A percentile compares a stretch with the other conserved stretches of the same genome.
Evolutionary conservation across 2,888 invertebrate genomes (phyloP).

Genomic region (Anoncus sp.): DNA sequence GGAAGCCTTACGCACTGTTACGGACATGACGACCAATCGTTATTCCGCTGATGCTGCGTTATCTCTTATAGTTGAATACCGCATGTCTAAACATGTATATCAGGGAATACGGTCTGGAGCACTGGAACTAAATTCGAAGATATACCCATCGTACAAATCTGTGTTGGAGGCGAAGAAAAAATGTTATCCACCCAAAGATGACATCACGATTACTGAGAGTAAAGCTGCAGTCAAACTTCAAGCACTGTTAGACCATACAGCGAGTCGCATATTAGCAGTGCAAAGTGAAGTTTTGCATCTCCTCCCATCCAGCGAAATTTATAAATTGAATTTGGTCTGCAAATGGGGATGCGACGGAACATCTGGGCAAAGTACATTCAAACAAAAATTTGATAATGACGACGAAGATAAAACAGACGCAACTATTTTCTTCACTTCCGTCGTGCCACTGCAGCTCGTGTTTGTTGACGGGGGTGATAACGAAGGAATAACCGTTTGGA

Average conservation of each 20-base stretch:
- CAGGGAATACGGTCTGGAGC: slow-evolving; percentile 30
- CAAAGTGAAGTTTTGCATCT: slow-evolving; percentile 5
- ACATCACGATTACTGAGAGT: not conserved
- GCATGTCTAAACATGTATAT: slow-evolving; percentile 33
- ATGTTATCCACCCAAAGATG: slow-evolving; percentile 4
- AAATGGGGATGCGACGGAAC: slow-evolving; percentile 8
- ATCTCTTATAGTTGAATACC: slow-evolving; percentile 37
- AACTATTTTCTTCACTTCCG: slow-evolving; percentile 9
- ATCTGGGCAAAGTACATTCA: slow-evolving; percentile 13
- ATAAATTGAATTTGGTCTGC: slow-evolving; percentile 1
- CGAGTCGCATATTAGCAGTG: slow-evolving; percentile 1
- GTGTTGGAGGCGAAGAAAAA: not conserved
- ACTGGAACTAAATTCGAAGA: slow-evolving; percentile 31
- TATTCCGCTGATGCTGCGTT: slow-evolving; percentile 41
- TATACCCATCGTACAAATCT: slow-evolving; percentile 15
- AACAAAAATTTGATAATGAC: slow-evolving; percentile 17
- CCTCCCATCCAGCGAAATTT: not conserved
- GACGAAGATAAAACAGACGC: slow-evolving; percentile 8
- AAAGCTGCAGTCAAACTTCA: slow-evolving; percentile 5
- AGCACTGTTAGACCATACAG: slow-evolving; percentile 16
- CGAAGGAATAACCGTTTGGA: not conserved
- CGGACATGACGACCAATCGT: slow-evolving; percentile 7
- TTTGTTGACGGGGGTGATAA: slow-evolving; percentile 6
- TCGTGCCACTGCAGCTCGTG: not conserved
- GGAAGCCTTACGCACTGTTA: slow-evolving; percentile 34